These are phyloP conservation scores for Megaceryle torquata DNA, from an alignment of 2,113 vertebrate genomes.

Conservation along the genomic window DNA sequence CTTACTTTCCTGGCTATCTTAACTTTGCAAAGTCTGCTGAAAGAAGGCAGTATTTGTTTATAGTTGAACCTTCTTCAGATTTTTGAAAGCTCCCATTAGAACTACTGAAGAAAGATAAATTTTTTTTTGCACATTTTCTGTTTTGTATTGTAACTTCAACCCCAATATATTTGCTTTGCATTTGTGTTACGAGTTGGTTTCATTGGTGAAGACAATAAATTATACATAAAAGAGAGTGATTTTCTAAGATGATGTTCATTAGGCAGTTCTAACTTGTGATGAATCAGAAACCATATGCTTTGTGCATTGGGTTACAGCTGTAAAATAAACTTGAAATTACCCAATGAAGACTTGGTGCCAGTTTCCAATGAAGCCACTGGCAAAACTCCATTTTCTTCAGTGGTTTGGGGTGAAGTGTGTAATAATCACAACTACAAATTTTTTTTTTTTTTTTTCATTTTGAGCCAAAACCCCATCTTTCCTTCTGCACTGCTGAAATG, in stretches of 20 bases:
- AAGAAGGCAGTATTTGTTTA: not conserved
- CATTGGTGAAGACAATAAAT: constrained; percentile 58
- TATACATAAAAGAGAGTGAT: constrained; percentile 32
- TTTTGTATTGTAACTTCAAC: constrained; percentile 43
- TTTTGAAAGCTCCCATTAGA: not conserved
- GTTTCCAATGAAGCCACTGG: constrained; percentile 12
- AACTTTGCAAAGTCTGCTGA: not conserved
- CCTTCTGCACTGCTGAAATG: not conserved
- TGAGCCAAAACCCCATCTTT: not conserved
- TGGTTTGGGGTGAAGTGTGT: not conserved
- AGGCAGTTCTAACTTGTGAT: constrained; percentile 19
- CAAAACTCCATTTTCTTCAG: constrained; percentile 26
- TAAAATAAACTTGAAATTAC: constrained; percentile 40
- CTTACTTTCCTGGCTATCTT: not conserved
- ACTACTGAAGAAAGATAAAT: constrained; percentile 8
- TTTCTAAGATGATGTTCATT: constrained; percentile 15
- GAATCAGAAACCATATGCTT: constrained; percentile 42
- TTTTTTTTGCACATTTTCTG: constrained; percentile 30
- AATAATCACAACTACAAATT: not conserved
- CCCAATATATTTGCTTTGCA: constrained; percentile 34
- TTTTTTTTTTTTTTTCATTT: not conserved
- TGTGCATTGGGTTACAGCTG: constrained; percentile 7
- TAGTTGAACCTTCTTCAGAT: not conserved
- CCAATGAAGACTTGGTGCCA: not conserved
- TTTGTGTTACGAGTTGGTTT: constrained; percentile 27